A percentile compares a stretch with the other conserved stretches of the same genome.
Evolutionary conservation across 2,797 vertebrate genomes (phyloP).

Genomic region (Sebastes trivittatus): DNA sequence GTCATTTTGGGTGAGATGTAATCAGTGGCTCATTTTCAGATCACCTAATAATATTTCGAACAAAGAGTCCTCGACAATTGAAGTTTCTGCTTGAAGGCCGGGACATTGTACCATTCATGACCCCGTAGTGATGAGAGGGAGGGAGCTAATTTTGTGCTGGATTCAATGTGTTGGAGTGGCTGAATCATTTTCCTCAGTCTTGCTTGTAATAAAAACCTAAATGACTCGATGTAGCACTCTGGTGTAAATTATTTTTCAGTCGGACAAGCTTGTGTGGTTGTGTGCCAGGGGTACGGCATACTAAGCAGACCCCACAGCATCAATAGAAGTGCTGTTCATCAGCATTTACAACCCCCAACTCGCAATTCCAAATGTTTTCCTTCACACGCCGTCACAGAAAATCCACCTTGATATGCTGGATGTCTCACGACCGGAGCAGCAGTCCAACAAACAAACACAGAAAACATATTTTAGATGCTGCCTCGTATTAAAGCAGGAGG

Average conservation of each 20-base stretch:
- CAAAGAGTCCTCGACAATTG: slow-evolving; percentile 30
- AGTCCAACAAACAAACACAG: slow-evolving; percentile 8
- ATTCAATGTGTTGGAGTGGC: slow-evolving; percentile 30
- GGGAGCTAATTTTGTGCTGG: slow-evolving; percentile 35
- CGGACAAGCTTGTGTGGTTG: slow-evolving; percentile 17
- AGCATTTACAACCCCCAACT: slow-evolving; percentile 61
- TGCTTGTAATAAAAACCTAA: slow-evolving; percentile 38
- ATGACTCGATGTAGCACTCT: slow-evolving; percentile 47
- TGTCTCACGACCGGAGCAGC: neutral
- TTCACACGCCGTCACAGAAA: slow-evolving; percentile 44
- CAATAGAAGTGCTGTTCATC: slow-evolving; percentile 78
- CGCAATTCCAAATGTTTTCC: slow-evolving; percentile 63
- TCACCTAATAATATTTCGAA: slow-evolving; percentile 65
- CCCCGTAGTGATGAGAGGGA: slow-evolving; percentile 6
- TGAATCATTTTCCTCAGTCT: slow-evolving; percentile 33
- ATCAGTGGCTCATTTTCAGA: slow-evolving; percentile 68
- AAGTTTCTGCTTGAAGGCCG: slow-evolving; percentile 26
- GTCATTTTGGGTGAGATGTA: slow-evolving; percentile 69
- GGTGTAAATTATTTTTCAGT: slow-evolving; percentile 49
- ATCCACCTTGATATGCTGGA: slow-evolving; percentile 35
- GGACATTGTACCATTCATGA: slow-evolving; percentile 19
- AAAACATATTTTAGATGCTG: neutral
- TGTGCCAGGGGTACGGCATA: slow-evolving; percentile 53
- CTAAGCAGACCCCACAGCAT: slow-evolving; percentile 74
- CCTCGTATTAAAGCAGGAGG: slow-evolving; percentile 3